A percentile compares a stretch with the other conserved stretches of the same genome.
These are phyloP conservation scores for Toxonevra muliebris DNA, from an alignment of 2,888 invertebrate species.

Conservation along the genomic window DNA sequence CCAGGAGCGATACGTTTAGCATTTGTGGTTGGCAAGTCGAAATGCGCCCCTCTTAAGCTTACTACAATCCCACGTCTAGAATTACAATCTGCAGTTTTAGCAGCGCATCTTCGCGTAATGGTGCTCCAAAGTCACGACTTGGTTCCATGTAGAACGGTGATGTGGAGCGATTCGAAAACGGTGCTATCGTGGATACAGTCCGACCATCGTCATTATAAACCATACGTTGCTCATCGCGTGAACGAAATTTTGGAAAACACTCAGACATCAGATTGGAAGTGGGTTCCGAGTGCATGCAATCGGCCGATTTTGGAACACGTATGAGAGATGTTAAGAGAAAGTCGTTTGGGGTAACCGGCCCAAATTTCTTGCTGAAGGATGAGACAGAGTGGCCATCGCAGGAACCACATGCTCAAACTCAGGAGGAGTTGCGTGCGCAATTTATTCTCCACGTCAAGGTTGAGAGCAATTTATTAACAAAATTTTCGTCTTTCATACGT, in stretches of 20 bases:
- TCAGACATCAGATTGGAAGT: constrained; percentile 5
- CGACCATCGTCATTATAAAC: constrained; percentile 30
- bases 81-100: constrained; percentile 28
- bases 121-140: constrained; percentile 17
- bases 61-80: constrained; percentile 27
- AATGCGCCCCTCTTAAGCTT: constrained; percentile 21
- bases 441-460: no score
- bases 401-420: constrained; percentile 23
- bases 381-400: constrained; percentile 23
- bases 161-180: constrained; percentile 33
- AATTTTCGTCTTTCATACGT: constrained; percentile 26
- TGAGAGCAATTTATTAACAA: constrained; percentile 20
- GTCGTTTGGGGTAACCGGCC: neutral
- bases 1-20: neutral
- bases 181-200: constrained; percentile 28
- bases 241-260: constrained; percentile 15
- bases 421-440: no score
- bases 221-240: constrained; percentile 39
- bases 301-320: no score
- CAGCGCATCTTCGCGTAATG: constrained; percentile 16
- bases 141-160: neutral
- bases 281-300: constrained; percentile 18
- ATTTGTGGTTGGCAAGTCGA: constrained; percentile 23
- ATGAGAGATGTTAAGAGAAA: constrained; percentile 9
- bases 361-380: neutral